phyloP scores from a whole-genome alignment of 2,113 vertebrate genomes.

The Strix aluco region DNA sequence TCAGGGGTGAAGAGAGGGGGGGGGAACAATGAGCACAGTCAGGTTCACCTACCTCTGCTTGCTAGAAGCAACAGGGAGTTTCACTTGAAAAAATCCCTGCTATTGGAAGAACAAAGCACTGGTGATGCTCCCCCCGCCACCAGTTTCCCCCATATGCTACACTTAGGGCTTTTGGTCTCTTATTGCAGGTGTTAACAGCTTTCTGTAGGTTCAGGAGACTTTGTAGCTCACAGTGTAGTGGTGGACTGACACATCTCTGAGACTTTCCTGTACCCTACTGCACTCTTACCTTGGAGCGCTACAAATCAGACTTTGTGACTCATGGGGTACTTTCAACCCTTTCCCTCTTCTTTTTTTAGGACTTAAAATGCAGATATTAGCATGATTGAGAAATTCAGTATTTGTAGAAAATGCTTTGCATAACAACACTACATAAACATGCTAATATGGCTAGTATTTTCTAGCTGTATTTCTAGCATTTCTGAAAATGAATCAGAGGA shows the following conservation, averaged over 20 bases:
- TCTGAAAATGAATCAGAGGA: neutral
- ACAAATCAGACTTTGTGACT: neutral
- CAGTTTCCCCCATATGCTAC: rapidly evolving
- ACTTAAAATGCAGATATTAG: neutral
- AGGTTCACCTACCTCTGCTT: neutral
- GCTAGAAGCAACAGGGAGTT: no score
- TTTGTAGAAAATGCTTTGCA: neutral
- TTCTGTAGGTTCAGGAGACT: neutral
- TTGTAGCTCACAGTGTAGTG: rapidly evolving
- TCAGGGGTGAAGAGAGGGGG: no score
- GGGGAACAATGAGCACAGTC: rapidly evolving
- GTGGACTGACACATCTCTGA: no score
- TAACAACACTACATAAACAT: neutral
- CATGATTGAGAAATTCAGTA: neutral
- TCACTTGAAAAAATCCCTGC: neutral
- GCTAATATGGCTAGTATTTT: rapidly evolving
- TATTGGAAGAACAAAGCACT: no score
- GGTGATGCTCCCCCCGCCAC: neutral
- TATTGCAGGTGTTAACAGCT: rapidly evolving
- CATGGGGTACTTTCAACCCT: neutral
- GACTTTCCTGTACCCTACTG: no score
- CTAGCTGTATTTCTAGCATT: neutral
- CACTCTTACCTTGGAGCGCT: neutral
- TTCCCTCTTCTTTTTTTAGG: neutral
- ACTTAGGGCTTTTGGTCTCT: neutral